Base-by-base conservation (phyloP, 2,797 vertebrate species). In the Neomorphus geoffroyi region DNA sequence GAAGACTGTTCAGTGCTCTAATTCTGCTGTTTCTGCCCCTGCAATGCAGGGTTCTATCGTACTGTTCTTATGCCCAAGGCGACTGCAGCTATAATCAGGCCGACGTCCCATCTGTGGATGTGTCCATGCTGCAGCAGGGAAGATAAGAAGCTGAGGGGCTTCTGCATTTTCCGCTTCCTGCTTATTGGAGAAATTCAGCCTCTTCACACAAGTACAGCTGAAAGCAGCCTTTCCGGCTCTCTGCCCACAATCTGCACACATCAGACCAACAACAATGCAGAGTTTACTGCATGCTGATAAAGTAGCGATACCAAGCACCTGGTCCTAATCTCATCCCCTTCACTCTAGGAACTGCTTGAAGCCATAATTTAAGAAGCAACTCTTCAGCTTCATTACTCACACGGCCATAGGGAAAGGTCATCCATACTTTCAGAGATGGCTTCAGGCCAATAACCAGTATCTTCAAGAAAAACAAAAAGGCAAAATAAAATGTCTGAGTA, bases 381-480 rank as follows among this genome's bases (percentile, higher is more conserved):
- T 33, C 10, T 32, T 77, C 41, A 50, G 19, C 16, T 82, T 78
- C 35, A 32, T 71, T 92, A 98, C 98, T 98, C 95, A 99, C 99
- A 96, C 99, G 99, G 91, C 98, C 98, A 1, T 99, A 99, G 27
- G 99, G 99, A 97, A 99, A 99, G 14, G 99, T 99, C 99, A 99
- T 99, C 99, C 99, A 99, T 58, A 99, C 99, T 96, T 99, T 99
- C 87, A 99, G 98, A 39, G 99, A 98, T 4, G 99, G 99, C 89
- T 99, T 99, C 85, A 99, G 97, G 90, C 99, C 99, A 92, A 99
- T 99, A 81, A 99, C 98, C 46, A 99, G 95, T 88, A 99, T 99
- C 99, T 99, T 96, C 53, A 96, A 61, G 71, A 87, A 80, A 80
- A 73, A 50, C 6, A 94, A 57, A 32, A 64, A 53, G 7, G 16